These are phyloP conservation scores for Alces alces DNA, from an alignment of 2,113 vertebrate genomes.

Conservation along the genomic window DNA sequence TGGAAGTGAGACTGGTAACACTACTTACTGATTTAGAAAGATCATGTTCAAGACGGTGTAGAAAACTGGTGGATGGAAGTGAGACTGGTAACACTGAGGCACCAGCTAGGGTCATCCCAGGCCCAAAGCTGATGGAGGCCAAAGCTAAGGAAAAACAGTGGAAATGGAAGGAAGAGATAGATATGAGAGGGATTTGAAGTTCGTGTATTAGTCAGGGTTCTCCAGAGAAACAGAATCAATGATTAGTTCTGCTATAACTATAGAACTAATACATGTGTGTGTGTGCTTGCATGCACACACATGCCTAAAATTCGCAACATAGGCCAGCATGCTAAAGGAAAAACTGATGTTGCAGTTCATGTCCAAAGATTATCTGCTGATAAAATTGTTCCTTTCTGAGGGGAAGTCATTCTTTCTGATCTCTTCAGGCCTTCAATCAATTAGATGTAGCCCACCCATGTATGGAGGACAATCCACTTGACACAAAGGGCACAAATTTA, in stretches of 20 bases:
- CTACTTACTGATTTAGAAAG: not conserved
- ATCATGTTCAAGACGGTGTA: not conserved
- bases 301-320: not conserved
- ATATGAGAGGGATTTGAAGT: not conserved
- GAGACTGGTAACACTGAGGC: not conserved
- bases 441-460: not conserved
- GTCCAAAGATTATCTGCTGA: not conserved
- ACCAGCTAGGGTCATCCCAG: not conserved
- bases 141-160: not conserved
- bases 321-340: not conserved
- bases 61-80: not conserved
- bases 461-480: not conserved
- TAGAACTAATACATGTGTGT: not conserved
- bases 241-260: not conserved
- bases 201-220: not conserved
- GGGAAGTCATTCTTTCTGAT: not conserved
- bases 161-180: not conserved
- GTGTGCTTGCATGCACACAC: too few species aligned
- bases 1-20: not conserved
- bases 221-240: not conserved
- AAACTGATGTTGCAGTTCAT: not conserved
- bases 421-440: not conserved
- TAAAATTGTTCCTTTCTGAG: not conserved
- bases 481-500: not conserved
- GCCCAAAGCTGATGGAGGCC: not conserved